Percentiles rank a stretch among this genome's conserved stretches.
These are phyloP conservation scores for Prolemur simus DNA, from an alignment of 2,113 vertebrate species.

Conservation along the genomic window DNA sequence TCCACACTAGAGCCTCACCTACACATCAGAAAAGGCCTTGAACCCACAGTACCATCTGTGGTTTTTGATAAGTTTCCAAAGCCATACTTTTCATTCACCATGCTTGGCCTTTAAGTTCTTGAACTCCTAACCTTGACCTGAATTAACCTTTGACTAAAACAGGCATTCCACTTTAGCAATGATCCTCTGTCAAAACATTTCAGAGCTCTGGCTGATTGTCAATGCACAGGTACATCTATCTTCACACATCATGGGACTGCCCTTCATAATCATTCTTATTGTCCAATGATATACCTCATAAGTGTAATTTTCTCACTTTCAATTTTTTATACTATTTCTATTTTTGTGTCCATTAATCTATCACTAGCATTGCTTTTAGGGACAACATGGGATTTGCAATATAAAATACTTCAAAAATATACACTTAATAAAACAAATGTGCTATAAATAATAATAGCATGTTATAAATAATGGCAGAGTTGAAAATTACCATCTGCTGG, in stretches of 20 bases:
- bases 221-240: not conserved
- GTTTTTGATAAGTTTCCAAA: constrained; percentile 34
- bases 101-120: not conserved
- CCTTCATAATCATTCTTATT: not conserved
- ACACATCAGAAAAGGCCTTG: constrained; percentile 34
- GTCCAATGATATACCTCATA: not conserved
- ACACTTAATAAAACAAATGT: constrained; percentile 4
- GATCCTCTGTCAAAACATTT: not conserved
- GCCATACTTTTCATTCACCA: not conserved
- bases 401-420: not conserved
- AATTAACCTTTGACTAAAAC: not conserved
- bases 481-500: not conserved
- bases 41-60: not conserved
- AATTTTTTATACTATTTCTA: not conserved
- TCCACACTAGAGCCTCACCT: not conserved
- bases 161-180: not conserved
- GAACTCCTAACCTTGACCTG: not conserved
- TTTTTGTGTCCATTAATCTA: not conserved
- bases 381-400: not conserved
- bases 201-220: not conserved
- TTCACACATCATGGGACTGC: not conserved
- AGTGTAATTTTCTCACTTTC: not conserved
- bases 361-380: constrained; percentile 5
- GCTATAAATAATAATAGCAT: not conserved
- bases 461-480: not conserved